Evolutionary conservation across 2,797 vertebrate species (phyloP), one percentile per base, ranked within the genome.

Genomic region (Champsocephalus gunnari): DNA sequence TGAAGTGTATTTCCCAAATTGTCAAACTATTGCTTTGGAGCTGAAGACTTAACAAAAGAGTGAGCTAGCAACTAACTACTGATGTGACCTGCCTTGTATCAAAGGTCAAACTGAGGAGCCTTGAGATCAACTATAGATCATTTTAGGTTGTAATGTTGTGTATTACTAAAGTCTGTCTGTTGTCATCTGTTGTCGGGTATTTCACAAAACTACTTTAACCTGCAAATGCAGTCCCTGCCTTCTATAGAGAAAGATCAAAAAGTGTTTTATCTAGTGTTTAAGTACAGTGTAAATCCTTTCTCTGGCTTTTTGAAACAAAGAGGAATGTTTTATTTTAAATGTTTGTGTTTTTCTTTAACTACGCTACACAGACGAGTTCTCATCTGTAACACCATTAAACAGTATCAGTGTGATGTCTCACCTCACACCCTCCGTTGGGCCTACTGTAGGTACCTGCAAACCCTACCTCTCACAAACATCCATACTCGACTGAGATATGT

Each of bases 381-480:
- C 80, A 81, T 89, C 75, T 81, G 71, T 82, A 80, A 74, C 44
- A 48, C 71, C 54, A 14, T 34, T 60, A 73, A 69, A 79, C 80
- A 82, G 79, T 85, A 82, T 86, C 67, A 64, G 72, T 84, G 82
- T 76, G 77, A 78, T n/a, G 41, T 68, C 78, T 87, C 66, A 65
- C 56, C 38, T 80, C 79, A 79, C 81, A 80, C 80, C 57, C 75
- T 82, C 69, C 55, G 11, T 47, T 41, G 80, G 79, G 79, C 81
- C 83, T 87, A 48, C 43, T 71, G 80, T 80, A 82, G 86, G 87
- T 89, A 73, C 76, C 78, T 82, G 89, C 75, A 89, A 90, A 87
- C 83, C 90, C 94, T 95, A 93, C 95, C 95, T 97, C 94, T 95
- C 75, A 90, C 84, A 84, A 84, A 75, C 90, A 88, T 88, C 84